phyloP scores from a whole-genome alignment of 2,797 vertebrate species.

The Coracias cyanogaster region DNA sequence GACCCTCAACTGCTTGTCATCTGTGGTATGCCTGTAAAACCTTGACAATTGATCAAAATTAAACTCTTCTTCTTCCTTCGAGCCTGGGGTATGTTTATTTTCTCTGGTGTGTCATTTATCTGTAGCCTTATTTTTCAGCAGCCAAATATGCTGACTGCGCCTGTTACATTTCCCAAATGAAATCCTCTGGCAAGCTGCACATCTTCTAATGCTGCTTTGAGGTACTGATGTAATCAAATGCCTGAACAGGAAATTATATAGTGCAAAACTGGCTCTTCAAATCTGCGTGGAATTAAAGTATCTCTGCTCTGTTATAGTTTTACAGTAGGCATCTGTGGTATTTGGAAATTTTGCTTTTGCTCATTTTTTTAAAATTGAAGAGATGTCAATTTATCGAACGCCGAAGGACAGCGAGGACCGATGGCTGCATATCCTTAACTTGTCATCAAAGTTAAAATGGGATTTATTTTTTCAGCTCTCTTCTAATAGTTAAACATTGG shows the following conservation, averaged over 20 bases:
- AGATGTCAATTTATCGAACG: background rate
- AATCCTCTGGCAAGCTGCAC: constrained; percentile 18
- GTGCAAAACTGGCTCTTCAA: background rate
- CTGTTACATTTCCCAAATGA: background rate
- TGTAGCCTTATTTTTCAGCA: constrained; percentile 6
- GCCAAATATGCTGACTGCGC: constrained; percentile 32
- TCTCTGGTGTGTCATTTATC: constrained; percentile 11
- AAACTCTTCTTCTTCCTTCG: background rate
- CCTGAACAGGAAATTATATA: background rate
- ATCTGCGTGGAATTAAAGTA: background rate
- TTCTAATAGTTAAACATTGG: background rate
- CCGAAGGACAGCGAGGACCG: background rate
- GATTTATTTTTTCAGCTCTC: background rate
- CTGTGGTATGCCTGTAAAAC: background rate
- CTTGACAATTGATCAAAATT: background rate
- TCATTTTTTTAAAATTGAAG: background rate
- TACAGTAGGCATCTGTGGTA: background rate
- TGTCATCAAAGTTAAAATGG: background rate
- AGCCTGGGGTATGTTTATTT: background rate
- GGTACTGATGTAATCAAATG: constrained; percentile 41
- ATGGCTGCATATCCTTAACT: background rate
- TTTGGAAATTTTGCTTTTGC: background rate
- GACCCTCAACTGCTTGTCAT: background rate
- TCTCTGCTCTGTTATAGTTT: background rate
- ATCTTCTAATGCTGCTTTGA: background rate